Conservation (phyloP, 2,888 invertebrate genomes). For the Leucophenga montana region DNA sequence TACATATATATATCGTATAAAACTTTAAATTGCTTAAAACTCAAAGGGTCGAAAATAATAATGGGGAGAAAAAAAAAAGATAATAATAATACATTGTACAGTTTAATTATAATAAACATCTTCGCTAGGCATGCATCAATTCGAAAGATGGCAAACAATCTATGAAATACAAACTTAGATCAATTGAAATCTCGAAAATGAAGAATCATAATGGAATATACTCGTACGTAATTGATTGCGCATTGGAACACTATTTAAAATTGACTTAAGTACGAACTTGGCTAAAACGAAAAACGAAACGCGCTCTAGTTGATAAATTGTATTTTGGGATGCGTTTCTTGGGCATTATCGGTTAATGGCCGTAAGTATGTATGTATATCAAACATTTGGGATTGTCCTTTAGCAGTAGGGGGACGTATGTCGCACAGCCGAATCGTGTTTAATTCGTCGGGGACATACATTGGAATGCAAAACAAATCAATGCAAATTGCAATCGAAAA, state of each 20-base stretch:
- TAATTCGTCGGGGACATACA: neutral
- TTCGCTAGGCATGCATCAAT: slow-evolving; percentile 17
- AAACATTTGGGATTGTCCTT: slow-evolving; percentile 12
- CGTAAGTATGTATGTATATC: no score
- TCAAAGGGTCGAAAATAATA: neutral
- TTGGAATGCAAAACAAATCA: slow-evolving; percentile 6
- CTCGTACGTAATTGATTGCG: neutral
- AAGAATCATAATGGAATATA: neutral
- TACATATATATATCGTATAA: slow-evolving; percentile 1
- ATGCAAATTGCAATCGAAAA: slow-evolving; percentile 1
- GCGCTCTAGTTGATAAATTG: no score
- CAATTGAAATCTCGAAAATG: neutral
- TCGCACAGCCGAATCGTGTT: no score
- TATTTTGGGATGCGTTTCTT: no score
- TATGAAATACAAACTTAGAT: slow-evolving; percentile 9
- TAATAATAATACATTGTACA: slow-evolving; percentile 10
- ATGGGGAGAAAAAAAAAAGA: no score
- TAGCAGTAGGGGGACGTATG: no score
- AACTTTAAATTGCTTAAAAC: slow-evolving; percentile 6
- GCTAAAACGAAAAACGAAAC: slow-evolving; percentile 12
- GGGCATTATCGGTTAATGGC: no score
- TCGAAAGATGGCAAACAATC: neutral
- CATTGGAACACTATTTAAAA: neutral
- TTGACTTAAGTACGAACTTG: slow-evolving; percentile 24
- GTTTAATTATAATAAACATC: neutral